Evolutionary conservation across 1,140 invertebrate genomes (phyloP), one percentile per base, ranked within the genome.

Genomic region (Tyrophagus putrescentiae): DNA sequence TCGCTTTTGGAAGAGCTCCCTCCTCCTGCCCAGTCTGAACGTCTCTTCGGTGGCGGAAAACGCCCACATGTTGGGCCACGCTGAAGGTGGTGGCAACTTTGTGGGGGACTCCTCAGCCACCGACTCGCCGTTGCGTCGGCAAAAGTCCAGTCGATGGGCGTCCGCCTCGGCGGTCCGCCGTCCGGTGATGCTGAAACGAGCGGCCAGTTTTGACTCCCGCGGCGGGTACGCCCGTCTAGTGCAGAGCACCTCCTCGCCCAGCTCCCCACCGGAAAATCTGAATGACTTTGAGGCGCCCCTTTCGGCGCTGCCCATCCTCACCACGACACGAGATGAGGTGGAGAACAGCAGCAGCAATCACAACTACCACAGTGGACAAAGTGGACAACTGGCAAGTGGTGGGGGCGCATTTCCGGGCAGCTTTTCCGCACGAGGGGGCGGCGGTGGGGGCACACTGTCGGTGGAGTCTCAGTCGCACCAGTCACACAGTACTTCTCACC

Each of bases 1-100:
- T 33, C 56, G 61, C 5, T 62, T 62, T 28, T 62, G 61, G 61
- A 60, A 60, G 32, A 60, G 56, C 31, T 61, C 61, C 6, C 27
- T 25, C 6, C 59, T 36, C 7, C 31, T 48, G 18, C 45, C 45
- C 13, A 48, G 45, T 29, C 25, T 60, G 11, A 36, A 16, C 3
- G 6, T n/a, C 11, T 28, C 25, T 0, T 18, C n/a, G 3, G 59
- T 41, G 21, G 34, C 4, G 3, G 48, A 60, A 33, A 60, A 54
- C 21, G 36, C 36, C 36, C 34, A 34, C 5, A 54, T 54, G 27
- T 54, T n/a, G 23, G 27, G 27, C 7, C 45, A 50, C 18, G 21
- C 13, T 50, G 27, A 5, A 4, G 27, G 5, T 54, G 23, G 23
- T 13, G 21, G 18, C 21, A 4, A 23, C 32, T 33, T 32, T 25